Base-by-base conservation (phyloP, 1,140 invertebrate species). In the Dufourea novaeangliae region DNA sequence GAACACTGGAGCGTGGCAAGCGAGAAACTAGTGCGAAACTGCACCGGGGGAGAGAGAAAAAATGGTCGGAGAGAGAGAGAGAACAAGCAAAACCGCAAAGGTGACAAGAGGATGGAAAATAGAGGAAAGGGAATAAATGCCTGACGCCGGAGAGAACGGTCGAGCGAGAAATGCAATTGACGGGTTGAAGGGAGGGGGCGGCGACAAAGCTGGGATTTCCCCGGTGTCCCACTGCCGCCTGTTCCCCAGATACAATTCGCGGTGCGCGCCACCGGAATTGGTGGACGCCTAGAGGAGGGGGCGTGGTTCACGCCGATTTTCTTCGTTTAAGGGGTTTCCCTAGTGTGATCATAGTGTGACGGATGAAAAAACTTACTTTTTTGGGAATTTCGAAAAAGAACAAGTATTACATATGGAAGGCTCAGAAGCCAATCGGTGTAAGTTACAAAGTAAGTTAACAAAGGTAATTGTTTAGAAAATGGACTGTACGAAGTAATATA, bases 181-280 rank as follows among this genome's bases (percentile, higher is more conserved):
- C 62, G 50, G 12, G n/a, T n/a, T n/a, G n/a, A n/a, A n/a, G n/a
- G n/a, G n/a, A n/a, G n/a, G n/a, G n/a, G n/a, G n/a, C n/a, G 46
- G 27, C n/a, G 29, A 57, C 37, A 75, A 68, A 75, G 62, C 44
- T n/a, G 41, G 59, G 78, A 71, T 63, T 80, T 77, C 41, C 50
- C 59, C 20, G 57, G 54, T 80, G 78, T 44, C 22, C 46, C 22
- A 67, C 61, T 68, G 25, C 25, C 27, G 25, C 25, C 27, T 37
- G 22, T 27, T 27, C 12, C 3, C 14, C 41, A 29, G 37, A 72
- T 62, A 64, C 57, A 69, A 57, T 17, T 22, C 34, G 34, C 22
- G 34, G 32, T 44, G n/a, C n/a, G 44, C 29, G 32, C 8, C 20
- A 11, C 20, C 20, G 32, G 34, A 39, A 39, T 14, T 4, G 32